phyloP scores from a whole-genome alignment of 2,113 vertebrate genomes.

The Gavialis gangeticus region DNA sequence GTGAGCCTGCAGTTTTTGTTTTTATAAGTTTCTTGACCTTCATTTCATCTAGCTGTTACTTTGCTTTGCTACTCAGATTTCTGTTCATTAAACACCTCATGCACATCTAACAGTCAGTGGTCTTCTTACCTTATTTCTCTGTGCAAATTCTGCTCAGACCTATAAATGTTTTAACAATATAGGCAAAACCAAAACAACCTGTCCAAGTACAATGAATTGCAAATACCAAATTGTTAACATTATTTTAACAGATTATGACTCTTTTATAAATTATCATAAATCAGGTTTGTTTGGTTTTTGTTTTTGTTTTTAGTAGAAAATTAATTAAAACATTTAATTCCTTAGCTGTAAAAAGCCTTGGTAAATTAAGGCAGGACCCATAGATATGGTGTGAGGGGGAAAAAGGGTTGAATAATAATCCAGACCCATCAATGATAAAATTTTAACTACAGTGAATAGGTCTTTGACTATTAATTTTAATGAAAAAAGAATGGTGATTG shows the following conservation, averaged over 20 bases:
- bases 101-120: fast-evolving
- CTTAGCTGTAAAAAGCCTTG: background rate
- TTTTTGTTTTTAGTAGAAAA: background rate
- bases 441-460: background rate
- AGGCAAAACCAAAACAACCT: background rate
- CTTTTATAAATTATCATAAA: background rate
- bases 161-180: background rate
- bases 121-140: background rate
- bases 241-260: background rate
- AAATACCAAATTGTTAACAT: background rate
- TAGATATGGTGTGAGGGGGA: background rate
- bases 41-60: background rate
- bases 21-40: background rate
- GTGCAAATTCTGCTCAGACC: background rate
- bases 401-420: background rate
- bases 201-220: background rate
- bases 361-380: background rate
- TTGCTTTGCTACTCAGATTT: background rate
- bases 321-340: background rate
- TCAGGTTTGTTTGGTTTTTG: background rate
- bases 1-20: background rate
- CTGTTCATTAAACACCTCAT: background rate
- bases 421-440: background rate
- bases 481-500: background rate
- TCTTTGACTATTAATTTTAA: background rate